Base-by-base conservation (phyloP, 2,888 invertebrate species). In the Conops quadrifasciatus region DNA sequence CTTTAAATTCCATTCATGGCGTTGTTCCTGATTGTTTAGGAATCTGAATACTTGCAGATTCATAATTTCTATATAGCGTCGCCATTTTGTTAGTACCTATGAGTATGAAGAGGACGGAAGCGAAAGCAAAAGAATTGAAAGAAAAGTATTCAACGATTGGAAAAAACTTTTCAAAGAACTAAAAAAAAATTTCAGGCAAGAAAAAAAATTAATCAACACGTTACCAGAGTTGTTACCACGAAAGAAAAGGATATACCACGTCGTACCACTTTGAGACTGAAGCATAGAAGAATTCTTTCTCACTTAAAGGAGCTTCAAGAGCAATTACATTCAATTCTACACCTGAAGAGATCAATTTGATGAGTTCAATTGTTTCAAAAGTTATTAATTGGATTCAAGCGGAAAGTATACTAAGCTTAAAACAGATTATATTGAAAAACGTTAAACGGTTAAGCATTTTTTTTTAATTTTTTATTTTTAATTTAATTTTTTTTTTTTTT, bases 131-230 rank as follows among this genome's bases (percentile, higher is more conserved):
- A 36, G 43, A 36, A 65, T 56, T 58, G 65, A 59, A 71, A 65
- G 30, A 70, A 73, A 71, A 72, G 71, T 72, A 73, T 73, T 72
- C 73, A 70, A 62, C 70, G 58, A 36, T 36, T 36, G 36, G 36
- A 36, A 36, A 36, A 36, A 36, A 36, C 5, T 36, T 36, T 36
- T 36, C 9, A n/a, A n/a, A n/a, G n/a, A n/a, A n/a, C 71, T 62
- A 67, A 67, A 70, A 70, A 64, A 70, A 70, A 58, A 70, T 60
- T 63, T 73, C 65, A 71, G 28, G 56, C 19, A 13, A 28, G 16
- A 13, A 28, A 59, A 59, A 59, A 26, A 59, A 59, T 59, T 24
- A 16, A 59, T 26, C 28, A n/a, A 15, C 4, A 13, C 26, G 24
- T n/a, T 15, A 36, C 9, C 9, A 36, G 36, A 36, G 21, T 19